A percentile compares a stretch with the other conserved stretches of the same genome.
Evolutionary conservation across 2,888 invertebrate genomes (phyloP).

Genomic region (Diabrotica balteata): DNA sequence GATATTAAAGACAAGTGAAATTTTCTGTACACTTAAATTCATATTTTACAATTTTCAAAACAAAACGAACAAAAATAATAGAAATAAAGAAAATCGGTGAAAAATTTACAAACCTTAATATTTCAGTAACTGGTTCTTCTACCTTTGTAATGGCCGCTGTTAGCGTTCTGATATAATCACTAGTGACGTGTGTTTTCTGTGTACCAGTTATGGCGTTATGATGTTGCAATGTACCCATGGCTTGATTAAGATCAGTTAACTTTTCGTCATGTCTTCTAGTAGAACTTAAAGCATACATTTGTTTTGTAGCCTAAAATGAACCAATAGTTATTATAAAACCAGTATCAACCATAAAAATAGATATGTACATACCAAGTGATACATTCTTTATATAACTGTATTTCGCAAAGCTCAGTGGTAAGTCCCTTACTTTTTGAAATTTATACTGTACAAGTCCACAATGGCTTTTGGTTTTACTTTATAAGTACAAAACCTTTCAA

Average conservation of each 20-base stretch:
- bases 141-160: slow-evolving; percentile 70
- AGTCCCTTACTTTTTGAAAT: no score
- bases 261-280: slow-evolving; percentile 60
- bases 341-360: no score
- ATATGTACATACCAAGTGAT: no score
- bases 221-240: slow-evolving; percentile 85
- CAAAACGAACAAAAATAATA: not conserved
- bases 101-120: slow-evolving; percentile 41
- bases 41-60: not conserved
- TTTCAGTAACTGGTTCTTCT: slow-evolving; percentile 42
- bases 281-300: slow-evolving; percentile 69
- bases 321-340: no score
- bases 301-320: slow-evolving; percentile 64
- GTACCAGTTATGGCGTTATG: slow-evolving; percentile 89
- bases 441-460: no score
- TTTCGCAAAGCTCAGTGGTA: no score
- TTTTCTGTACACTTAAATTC: not conserved
- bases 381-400: no score
- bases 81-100: no score
- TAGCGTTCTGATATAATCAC: slow-evolving; percentile 85
- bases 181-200: slow-evolving; percentile 81
- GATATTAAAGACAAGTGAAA: no score
- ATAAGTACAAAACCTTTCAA: no score
- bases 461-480: no score
- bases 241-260: slow-evolving; percentile 62